Conservation (phyloP, 1,140 invertebrate genomes). For the Sinella curviseta region DNA sequence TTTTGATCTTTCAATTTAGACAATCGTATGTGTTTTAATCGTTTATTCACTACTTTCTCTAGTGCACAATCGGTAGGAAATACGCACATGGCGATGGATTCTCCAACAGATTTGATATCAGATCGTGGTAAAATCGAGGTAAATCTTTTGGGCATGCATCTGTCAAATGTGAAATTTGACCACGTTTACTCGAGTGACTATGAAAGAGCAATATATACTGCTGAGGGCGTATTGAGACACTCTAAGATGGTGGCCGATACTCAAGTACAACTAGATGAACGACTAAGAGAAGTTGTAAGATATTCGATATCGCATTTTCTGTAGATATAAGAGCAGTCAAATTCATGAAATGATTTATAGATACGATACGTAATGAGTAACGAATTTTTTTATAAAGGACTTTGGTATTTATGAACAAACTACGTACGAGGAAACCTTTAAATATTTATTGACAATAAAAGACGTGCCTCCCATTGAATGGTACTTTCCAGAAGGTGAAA, state of each 20-base stretch:
- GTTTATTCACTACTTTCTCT: no score
- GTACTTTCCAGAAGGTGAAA: constrained; percentile 29
- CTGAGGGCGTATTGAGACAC: not conserved
- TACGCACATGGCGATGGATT: not conserved
- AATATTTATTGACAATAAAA: not conserved
- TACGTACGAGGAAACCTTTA: not conserved
- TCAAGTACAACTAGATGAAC: not conserved
- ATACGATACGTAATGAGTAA: not conserved
- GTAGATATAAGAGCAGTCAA: not conserved
- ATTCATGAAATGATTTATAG: not conserved
- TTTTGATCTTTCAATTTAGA: no score
- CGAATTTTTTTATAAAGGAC: not conserved
- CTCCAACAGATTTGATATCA: not conserved
- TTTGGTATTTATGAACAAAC: not conserved
- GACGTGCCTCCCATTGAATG: not conserved
- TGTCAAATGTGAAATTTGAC: not conserved
- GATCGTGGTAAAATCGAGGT: not conserved
- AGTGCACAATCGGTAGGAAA: not conserved
- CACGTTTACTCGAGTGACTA: not conserved
- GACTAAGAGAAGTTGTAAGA: not conserved
- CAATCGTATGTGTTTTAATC: no score
- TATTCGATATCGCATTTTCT: not conserved
- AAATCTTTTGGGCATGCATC: not conserved
- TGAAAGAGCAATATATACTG: not conserved
- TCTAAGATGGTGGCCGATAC: not conserved